Evolutionary conservation across 2,797 vertebrate species (phyloP).

Genomic region (Characodon lateralis): DNA sequence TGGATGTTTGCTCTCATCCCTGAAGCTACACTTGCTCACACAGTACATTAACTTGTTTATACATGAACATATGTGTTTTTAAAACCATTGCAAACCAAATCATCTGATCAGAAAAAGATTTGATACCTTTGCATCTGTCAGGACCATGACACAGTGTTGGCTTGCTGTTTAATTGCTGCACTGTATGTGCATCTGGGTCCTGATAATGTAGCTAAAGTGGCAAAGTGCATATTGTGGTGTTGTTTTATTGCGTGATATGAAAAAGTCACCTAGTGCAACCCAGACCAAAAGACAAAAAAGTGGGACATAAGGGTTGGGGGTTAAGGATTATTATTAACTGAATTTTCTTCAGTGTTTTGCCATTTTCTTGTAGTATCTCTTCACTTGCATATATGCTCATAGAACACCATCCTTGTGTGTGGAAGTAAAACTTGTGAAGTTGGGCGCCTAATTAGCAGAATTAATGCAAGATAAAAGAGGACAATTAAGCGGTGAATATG

Average conservation of each 20-base stretch:
- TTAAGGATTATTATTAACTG: not conserved
- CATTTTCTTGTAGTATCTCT: slow-evolving; percentile 22
- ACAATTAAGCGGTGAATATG: slow-evolving; percentile 87
- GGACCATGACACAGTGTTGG: slow-evolving; percentile 32
- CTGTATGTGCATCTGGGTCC: slow-evolving; percentile 17
- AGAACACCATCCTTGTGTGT: slow-evolving; percentile 55
- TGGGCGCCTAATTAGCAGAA: slow-evolving; percentile 84
- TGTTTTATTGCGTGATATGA: slow-evolving; percentile 12
- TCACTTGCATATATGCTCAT: slow-evolving; percentile 6
- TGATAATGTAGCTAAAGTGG: slow-evolving; percentile 20
- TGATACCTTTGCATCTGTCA: slow-evolving; percentile 57
- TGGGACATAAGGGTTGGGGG: too few relatives aligned
- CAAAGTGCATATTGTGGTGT: slow-evolving; percentile 22
- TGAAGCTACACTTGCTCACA: slow-evolving; percentile 38
- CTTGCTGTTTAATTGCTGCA: slow-evolving; percentile 22
- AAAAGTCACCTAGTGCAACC: slow-evolving; percentile 8
- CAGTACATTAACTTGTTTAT: slow-evolving; percentile 43
- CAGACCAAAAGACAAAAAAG: not conserved
- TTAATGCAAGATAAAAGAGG: slow-evolving; percentile 91
- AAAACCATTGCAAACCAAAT: slow-evolving; percentile 30
- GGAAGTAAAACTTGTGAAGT: slow-evolving; percentile 76
- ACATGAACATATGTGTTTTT: slow-evolving; percentile 41
- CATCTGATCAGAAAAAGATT: slow-evolving; percentile 51
- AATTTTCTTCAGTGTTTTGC: slow-evolving; percentile 18
- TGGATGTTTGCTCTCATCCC: slow-evolving; percentile 36